phyloP scores from a whole-genome alignment of 2,888 invertebrate species.

The Ornithoptera priamus region DNA sequence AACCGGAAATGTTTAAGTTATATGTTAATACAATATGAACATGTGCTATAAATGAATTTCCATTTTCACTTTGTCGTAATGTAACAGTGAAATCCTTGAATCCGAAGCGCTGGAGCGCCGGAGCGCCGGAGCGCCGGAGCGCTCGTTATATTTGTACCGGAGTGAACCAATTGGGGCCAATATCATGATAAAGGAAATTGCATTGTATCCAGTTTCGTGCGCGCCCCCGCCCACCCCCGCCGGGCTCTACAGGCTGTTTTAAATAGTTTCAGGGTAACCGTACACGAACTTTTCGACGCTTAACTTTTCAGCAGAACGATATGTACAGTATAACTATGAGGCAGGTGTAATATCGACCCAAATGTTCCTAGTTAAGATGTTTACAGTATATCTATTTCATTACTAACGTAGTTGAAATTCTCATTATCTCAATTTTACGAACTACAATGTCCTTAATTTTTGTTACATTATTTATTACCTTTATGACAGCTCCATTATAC shows the following conservation, averaged over 20 bases:
- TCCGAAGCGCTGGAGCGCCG: neutral
- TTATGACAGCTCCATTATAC: too few species aligned
- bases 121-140: neutral
- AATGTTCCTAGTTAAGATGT: too few species aligned
- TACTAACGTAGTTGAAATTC: too few species aligned
- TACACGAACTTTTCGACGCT: neutral
- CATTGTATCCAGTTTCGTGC: constrained; percentile 18
- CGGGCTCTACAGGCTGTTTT: constrained; percentile 4
- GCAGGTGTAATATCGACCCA: too few species aligned
- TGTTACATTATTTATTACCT: too few species aligned
- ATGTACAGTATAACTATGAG: too few species aligned
- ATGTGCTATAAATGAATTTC: neutral
- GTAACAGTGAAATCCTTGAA: constrained; percentile 7
- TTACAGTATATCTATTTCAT: too few species aligned
- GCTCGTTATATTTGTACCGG: constrained; percentile 22
- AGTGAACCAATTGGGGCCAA: constrained; percentile 29
- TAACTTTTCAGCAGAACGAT: neutral
- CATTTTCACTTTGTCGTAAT: constrained; percentile 4
- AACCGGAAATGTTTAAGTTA: too few species aligned
- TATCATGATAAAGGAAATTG: constrained; percentile 28
- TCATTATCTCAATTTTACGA: too few species aligned
- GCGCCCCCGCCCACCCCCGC: constrained; percentile 9
- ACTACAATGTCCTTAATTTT: too few species aligned
- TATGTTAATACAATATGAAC: too few species aligned
- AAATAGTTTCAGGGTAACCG: neutral